phyloP scores from a whole-genome alignment of 2,113 vertebrate species.

The Syngnathoides biaculeatus region DNA sequence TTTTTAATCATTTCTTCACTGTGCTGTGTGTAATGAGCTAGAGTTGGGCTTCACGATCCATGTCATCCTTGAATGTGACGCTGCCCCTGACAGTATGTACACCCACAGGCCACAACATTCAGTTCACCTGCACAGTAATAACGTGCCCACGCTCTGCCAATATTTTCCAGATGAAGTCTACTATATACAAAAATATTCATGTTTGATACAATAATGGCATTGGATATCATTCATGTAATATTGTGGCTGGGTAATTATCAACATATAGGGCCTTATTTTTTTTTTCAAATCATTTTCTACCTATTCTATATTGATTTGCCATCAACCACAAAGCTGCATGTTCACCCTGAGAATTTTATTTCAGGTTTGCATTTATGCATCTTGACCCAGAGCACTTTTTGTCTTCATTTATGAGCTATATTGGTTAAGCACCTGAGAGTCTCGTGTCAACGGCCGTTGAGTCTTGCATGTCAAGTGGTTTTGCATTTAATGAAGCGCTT shows the following conservation, averaged over 20 bases:
- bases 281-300: background rate
- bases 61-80: constrained; percentile 1
- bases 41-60: constrained; percentile 3
- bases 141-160: too few relatives aligned
- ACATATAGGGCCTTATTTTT: background rate
- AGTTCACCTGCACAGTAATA: background rate
- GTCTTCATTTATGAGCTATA: background rate
- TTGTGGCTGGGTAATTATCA: background rate
- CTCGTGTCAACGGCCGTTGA: background rate
- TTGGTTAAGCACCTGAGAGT: background rate
- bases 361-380: background rate
- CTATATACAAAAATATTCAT: background rate
- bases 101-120: background rate
- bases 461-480: background rate
- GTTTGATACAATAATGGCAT: background rate
- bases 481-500: too few relatives aligned
- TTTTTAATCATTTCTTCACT: background rate
- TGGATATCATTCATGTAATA: background rate
- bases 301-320: background rate
- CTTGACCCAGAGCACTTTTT: background rate
- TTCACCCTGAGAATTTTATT: background rate
- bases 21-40: background rate
- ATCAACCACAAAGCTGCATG: background rate
- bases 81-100: background rate
- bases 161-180: background rate